A percentile compares a stretch with the other conserved stretches of the same genome.
Conservation (phyloP, 2,888 invertebrate genomes). For the Ophion obscuratus region DNA sequence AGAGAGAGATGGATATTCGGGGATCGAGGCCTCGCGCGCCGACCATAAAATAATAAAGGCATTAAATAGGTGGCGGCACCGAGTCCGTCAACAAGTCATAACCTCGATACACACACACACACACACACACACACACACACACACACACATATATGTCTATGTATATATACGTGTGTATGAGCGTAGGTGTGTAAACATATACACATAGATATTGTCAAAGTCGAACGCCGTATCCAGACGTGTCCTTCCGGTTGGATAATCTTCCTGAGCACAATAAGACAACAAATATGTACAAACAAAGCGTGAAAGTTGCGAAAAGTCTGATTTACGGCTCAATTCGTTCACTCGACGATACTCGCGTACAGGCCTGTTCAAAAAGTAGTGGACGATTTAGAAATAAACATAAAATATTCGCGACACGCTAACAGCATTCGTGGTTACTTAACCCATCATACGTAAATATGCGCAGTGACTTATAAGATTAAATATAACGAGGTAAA, state of each 20-base stretch:
- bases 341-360: background rate
- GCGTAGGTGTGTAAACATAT: background rate
- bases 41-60: constrained; percentile 80
- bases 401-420: no score
- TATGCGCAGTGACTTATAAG: no score
- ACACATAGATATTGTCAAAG: constrained; percentile 5
- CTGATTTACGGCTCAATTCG: constrained; percentile 44
- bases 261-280: constrained; percentile 7
- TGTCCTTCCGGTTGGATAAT: constrained; percentile 24
- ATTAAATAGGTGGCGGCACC: constrained; percentile 76
- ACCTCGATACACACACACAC: no score
- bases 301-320: constrained; percentile 23
- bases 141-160: no score
- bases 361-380: constrained; percentile 9
- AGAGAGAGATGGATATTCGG: constrained; percentile 23
- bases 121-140: no score
- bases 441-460: no score
- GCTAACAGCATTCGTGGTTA: no score
- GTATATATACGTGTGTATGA: background rate
- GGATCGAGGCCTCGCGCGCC: constrained; percentile 60
- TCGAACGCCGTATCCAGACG: constrained; percentile 8
- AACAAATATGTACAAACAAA: constrained; percentile 17
- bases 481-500: no score
- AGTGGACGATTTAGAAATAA: background rate
- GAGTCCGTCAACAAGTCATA: constrained; percentile 79